phyloP scores from a whole-genome alignment of 2,888 invertebrate genomes.

The Blastobasis lacticolella region DNA sequence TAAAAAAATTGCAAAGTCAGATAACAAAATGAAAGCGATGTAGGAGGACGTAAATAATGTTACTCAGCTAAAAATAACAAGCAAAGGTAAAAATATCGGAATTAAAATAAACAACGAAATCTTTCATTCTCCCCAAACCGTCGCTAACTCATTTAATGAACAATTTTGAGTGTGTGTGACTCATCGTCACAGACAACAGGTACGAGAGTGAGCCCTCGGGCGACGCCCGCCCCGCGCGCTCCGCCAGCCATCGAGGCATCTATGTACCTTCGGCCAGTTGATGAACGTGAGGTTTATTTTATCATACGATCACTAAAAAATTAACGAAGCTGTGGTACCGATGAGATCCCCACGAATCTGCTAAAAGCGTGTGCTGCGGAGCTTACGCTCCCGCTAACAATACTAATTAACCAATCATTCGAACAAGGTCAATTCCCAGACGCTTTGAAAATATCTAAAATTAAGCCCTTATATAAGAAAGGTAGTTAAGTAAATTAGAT shows the following conservation, averaged over 20 bases:
- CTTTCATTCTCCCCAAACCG: slow-evolving; percentile 1
- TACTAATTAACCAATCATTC: slow-evolving; percentile 11
- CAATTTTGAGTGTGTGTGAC: slow-evolving; percentile 3
- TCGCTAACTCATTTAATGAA: slow-evolving; percentile 10
- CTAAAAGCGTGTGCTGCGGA: slow-evolving; percentile 7
- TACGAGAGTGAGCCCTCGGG: no score
- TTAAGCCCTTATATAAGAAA: slow-evolving; percentile 12
- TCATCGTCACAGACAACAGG: background rate
- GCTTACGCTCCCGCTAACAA: slow-evolving; percentile 3
- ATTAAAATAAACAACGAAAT: slow-evolving; percentile 1
- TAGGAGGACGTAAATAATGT: slow-evolving; percentile 10
- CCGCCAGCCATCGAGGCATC: background rate
- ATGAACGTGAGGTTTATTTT: background rate
- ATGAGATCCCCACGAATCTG: slow-evolving; percentile 7
- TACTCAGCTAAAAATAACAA: slow-evolving; percentile 5
- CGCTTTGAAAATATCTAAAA: slow-evolving; percentile 5
- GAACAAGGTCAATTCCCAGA: slow-evolving; percentile 8
- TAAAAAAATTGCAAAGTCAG: slow-evolving; percentile 2
- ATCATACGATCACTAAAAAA: slow-evolving; percentile 8
- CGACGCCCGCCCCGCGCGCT: background rate
- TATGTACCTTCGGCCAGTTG: slow-evolving; percentile 3
- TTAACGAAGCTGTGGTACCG: slow-evolving; percentile 6
- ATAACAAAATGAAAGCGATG: slow-evolving; percentile 10
- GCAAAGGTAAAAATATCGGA: slow-evolving; percentile 3
- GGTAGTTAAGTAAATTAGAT: background rate